Percentiles rank a stretch among this genome's conserved stretches.
phyloP scores from a whole-genome alignment of 2,113 vertebrate genomes.

The Trachemys scripta region DNA sequence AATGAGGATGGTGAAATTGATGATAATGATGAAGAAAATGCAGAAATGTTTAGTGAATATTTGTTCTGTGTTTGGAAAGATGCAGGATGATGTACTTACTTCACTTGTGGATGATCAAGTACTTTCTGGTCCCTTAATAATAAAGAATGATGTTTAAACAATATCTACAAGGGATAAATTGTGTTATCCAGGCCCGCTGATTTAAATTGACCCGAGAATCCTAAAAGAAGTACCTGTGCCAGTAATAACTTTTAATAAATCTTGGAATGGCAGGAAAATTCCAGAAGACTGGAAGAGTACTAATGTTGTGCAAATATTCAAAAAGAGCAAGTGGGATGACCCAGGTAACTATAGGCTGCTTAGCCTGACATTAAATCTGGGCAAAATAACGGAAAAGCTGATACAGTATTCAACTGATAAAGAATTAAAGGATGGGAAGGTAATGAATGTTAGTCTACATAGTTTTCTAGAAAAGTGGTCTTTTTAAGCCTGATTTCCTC shows the following conservation, averaged over 20 bases:
- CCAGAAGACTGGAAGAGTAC: too few species aligned
- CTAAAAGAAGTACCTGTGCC: too few species aligned
- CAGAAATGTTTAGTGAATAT: background rate
- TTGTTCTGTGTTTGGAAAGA: background rate
- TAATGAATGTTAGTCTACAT: background rate
- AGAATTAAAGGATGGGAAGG: background rate
- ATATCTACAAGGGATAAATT: too few species aligned
- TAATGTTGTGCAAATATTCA: too few species aligned
- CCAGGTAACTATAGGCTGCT: background rate
- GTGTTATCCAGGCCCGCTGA: too few species aligned
- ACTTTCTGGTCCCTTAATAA: background rate
- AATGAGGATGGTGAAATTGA: background rate
- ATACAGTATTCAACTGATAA: background rate
- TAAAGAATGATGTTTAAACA: background rate
- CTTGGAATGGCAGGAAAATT: too few species aligned
- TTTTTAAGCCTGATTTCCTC: background rate
- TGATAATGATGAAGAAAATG: background rate
- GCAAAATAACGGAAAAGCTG: background rate
- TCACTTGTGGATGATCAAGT: background rate
- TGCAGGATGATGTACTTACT: background rate
- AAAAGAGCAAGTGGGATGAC: too few species aligned
- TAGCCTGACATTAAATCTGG: background rate
- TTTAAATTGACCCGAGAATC: too few species aligned
- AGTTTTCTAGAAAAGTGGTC: background rate
- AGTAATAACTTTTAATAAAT: too few species aligned